Conservation (phyloP, 2,888 invertebrate genomes). For the Autographa pulchrina region DNA sequence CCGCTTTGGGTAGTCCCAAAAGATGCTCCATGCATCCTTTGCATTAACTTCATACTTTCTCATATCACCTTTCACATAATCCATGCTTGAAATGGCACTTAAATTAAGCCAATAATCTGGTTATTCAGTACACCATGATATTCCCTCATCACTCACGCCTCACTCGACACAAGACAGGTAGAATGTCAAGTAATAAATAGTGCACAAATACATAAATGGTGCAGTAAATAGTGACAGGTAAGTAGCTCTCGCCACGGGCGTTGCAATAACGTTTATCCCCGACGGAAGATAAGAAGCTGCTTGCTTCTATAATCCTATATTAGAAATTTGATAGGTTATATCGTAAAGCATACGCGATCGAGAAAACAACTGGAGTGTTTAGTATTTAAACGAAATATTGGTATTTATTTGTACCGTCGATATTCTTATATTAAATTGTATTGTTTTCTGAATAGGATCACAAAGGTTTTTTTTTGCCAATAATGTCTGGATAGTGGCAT, state of each 20-base stretch:
- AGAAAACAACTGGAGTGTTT: neutral
- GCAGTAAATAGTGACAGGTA: slow-evolving; percentile 32
- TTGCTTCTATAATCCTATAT: slow-evolving; percentile 48
- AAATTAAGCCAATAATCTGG: neutral
- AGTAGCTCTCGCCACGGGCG: slow-evolving; percentile 40
- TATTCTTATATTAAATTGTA: too few species aligned
- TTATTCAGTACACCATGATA: slow-evolving; percentile 9
- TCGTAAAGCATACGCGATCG: slow-evolving; percentile 26
- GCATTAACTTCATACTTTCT: too few species aligned
- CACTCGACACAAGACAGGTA: slow-evolving; percentile 23
- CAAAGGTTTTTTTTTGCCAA: too few species aligned
- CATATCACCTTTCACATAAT: too few species aligned
- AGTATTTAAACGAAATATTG: neutral
- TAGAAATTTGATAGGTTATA: slow-evolving; percentile 46
- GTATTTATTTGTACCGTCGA: neutral
- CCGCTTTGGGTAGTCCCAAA: too few species aligned
- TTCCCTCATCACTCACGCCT: slow-evolving; percentile 25
- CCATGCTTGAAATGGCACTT: neutral
- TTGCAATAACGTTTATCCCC: slow-evolving; percentile 48
- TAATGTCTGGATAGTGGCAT: too few species aligned
- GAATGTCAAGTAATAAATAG: slow-evolving; percentile 33
- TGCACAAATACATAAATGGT: neutral
- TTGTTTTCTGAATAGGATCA: too few species aligned
- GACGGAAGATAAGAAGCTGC: slow-evolving; percentile 36
- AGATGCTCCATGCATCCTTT: too few species aligned